Evolutionary conservation across 2,797 vertebrate genomes (phyloP), one percentile per base, ranked within the genome.

Genomic region (Simalia tracyae): DNA sequence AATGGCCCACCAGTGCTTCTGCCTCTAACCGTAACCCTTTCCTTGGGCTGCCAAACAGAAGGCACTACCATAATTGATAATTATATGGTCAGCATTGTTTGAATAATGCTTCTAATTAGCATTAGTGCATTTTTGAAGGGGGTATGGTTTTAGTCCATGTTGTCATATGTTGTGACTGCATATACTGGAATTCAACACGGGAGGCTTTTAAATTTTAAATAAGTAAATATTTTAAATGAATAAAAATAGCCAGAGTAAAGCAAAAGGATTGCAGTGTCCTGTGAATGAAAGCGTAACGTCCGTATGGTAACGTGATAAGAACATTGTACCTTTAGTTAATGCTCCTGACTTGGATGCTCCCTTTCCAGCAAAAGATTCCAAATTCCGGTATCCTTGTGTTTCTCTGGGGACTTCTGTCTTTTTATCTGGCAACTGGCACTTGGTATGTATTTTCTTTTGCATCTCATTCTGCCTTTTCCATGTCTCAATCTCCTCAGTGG

Each of bases 381-480:
- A 84, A 91, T 93, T 94, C 42, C 64, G 92, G 0, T 60, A 91
- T 85, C 93, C 84, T 92, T 95, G 88, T 91, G 95, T 87, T 85
- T 93, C 88, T 76, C 88, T 89, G 95, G 93, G 50, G 87, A 54
- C 87, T 93, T 96, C 36, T 28, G 96, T 92, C 88, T 7, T 93
- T 91, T 95, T 93, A 7, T 89, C 66, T 88, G 2, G 9, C 0
- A 92, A 28, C 84, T 93, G 89, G 57, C 61, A 63, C 46, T 91
- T 88, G 89, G 64, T 94, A 76, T 91, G 95, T 56, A 91, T 19
- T 42, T 5, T 72, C 57, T 94, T 94, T 46, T 94, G 95, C 90
- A 97, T 96, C 66, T 96, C 96, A 93, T 97, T 91, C 72, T 95
- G 94, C 46, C 95, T 96, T 92, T 97, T 98, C 98, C 98, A 99